These are phyloP conservation scores for Drosophila recens DNA, from an alignment of 2,888 invertebrate species.

Conservation along the genomic window DNA sequence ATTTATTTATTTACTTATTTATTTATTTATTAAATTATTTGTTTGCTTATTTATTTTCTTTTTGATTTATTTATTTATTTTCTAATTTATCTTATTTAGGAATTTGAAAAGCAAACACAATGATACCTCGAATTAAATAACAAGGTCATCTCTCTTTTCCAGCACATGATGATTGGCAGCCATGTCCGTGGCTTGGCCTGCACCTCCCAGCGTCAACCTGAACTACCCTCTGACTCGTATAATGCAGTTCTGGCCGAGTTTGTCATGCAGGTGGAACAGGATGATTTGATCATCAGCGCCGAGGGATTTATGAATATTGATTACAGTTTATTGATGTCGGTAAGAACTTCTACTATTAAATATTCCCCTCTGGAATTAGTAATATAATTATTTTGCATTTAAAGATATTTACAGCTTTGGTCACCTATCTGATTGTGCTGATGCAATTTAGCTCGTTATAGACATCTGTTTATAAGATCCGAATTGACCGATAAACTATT, in stretches of 20 bases:
- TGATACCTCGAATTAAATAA: too few species aligned
- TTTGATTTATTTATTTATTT: too few species aligned
- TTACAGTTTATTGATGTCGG: conserved; percentile 74
- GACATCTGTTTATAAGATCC: neutral
- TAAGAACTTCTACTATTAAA: conserved; percentile 26
- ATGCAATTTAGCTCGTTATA: conserved; percentile 73
- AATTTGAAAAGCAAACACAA: too few species aligned
- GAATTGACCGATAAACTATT: conserved; percentile 23
- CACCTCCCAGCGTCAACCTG: conserved; percentile 23
- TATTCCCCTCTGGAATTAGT: too few species aligned
- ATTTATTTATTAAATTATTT: too few species aligned
- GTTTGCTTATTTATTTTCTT: too few species aligned
- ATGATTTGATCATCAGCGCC: conserved; percentile 65
- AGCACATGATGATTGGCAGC: conserved; percentile 62
- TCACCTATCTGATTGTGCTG: conserved; percentile 75
- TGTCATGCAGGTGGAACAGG: conserved; percentile 73
- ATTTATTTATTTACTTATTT: too few species aligned
- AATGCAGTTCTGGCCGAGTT: conserved; percentile 70
- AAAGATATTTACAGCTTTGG: conserved; percentile 72
- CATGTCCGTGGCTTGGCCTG: conserved; percentile 61
- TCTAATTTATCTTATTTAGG: too few species aligned
- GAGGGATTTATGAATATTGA: conserved; percentile 74
- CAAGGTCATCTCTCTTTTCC: too few species aligned
- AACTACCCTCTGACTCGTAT: conserved; percentile 47
- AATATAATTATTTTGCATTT: neutral